Percentiles rank a stretch among this genome's conserved stretches.
phyloP scores from a whole-genome alignment of 2,113 vertebrate species.

The Catharus fuscescens region DNA sequence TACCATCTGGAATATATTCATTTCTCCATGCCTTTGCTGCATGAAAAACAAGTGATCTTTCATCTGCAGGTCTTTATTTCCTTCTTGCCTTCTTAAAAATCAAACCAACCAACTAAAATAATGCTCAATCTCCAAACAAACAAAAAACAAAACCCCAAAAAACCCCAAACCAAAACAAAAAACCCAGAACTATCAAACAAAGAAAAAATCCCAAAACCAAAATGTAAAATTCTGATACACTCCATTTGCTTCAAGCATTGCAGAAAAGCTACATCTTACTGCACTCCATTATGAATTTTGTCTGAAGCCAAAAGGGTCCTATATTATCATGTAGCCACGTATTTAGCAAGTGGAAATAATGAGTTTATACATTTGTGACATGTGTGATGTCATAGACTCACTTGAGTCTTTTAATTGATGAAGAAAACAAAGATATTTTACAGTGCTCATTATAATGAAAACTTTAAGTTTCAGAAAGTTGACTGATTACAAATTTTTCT shows the following conservation, averaged over 20 bases:
- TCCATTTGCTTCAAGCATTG: not conserved
- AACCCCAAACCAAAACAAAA: not conserved
- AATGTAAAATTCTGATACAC: not conserved
- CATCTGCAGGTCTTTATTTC: accelerated
- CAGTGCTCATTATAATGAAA: not conserved
- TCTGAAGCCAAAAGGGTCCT: not conserved
- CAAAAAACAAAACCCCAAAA: too few relatives aligned
- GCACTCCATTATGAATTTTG: not conserved
- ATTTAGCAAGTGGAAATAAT: not conserved
- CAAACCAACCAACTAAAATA: not conserved
- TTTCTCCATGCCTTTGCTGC: not conserved
- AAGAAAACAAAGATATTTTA: not conserved
- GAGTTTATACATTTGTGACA: not conserved
- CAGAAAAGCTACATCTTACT: not conserved
- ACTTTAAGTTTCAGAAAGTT: not conserved
- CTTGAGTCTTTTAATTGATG: not conserved
- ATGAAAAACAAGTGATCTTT: not conserved
- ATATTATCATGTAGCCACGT: not conserved
- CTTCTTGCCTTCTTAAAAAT: not conserved
- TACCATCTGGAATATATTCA: not conserved
- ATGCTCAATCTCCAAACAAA: not conserved
- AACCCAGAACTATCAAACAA: not conserved
- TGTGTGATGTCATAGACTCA: not conserved
- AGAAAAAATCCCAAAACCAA: not conserved
- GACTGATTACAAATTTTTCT: not conserved